phyloP scores from a whole-genome alignment of 2,888 invertebrate genomes.

The Lepidocyrtinus sp. region DNA sequence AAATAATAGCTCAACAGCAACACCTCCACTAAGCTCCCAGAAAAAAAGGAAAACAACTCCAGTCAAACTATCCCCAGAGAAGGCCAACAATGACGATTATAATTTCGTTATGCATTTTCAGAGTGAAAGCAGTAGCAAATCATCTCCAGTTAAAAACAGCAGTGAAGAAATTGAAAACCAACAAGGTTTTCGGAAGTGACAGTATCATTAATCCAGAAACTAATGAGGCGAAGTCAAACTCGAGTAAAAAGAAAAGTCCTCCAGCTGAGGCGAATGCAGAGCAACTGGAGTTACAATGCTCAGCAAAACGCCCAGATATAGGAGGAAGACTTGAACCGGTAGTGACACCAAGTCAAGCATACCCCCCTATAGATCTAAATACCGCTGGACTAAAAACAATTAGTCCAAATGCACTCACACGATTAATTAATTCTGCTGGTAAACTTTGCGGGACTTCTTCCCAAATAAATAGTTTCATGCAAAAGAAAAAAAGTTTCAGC shows the following conservation, averaged over 20 bases:
- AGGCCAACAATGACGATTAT: constrained; percentile 39
- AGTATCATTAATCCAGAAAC: too few species aligned
- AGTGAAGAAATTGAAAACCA: too few species aligned
- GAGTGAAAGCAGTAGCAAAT: neutral
- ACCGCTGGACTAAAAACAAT: constrained; percentile 31
- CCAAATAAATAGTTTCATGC: neutral
- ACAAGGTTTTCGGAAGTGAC: too few species aligned
- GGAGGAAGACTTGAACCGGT: too few species aligned
- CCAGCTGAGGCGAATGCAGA: neutral
- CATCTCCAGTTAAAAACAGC: too few species aligned
- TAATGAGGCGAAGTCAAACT: too few species aligned
- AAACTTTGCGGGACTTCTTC: constrained; percentile 26
- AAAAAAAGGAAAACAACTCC: constrained; percentile 60
- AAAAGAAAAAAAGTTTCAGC: constrained; percentile 64
- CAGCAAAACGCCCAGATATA: too few species aligned
- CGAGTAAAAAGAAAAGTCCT: neutral
- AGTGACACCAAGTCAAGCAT: constrained; percentile 45
- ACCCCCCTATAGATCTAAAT: neutral
- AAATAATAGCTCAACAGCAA: neutral
- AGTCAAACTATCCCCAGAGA: constrained; percentile 56
- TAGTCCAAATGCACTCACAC: constrained; percentile 42
- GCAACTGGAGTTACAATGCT: too few species aligned
- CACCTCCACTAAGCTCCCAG: constrained; percentile 5
- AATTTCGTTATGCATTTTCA: constrained; percentile 34
- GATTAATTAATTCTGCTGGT: constrained; percentile 56